phyloP scores from a whole-genome alignment of 1,140 invertebrate genomes.

The Meteorus sp. region DNA sequence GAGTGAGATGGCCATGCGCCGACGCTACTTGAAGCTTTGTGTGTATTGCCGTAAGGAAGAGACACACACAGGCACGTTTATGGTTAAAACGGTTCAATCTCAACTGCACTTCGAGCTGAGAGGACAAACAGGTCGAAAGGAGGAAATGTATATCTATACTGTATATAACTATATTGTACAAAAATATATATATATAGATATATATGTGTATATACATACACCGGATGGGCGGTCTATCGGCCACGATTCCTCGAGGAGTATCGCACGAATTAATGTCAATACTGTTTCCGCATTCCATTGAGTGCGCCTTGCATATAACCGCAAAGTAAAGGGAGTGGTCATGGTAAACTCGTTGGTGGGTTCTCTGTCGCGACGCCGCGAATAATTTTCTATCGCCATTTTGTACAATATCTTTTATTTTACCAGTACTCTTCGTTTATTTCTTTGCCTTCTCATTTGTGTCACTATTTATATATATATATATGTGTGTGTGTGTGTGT shows the following conservation, averaged over 20 bases:
- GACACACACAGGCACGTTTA: background rate
- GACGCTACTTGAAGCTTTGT: no score
- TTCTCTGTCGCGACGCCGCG: background rate
- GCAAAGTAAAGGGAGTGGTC: slow-evolving; percentile 5
- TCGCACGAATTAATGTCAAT: slow-evolving; percentile 39
- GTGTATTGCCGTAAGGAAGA: no score
- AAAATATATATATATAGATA: no score
- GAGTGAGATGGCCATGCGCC: background rate
- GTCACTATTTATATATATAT: no score
- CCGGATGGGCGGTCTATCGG: slow-evolving; percentile 19
- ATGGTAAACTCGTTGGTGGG: background rate
- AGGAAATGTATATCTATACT: background rate
- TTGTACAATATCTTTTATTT: slow-evolving; percentile 8
- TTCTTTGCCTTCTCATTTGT: no score
- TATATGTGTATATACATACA: no score
- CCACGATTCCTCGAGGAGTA: slow-evolving; percentile 25
- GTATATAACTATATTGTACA: no score
- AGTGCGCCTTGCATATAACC: slow-evolving; percentile 1
- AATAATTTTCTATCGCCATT: background rate
- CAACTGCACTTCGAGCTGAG: background rate
- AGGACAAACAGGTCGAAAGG: slow-evolving; percentile 5
- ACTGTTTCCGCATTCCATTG: slow-evolving; percentile 38
- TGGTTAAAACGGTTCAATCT: background rate
- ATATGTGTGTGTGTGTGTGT: background rate
- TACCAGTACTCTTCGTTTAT: slow-evolving; percentile 19